These are phyloP conservation scores for Heteromormyrus szaboi DNA, from an alignment of 2,797 vertebrate genomes.

Conservation along the genomic window DNA sequence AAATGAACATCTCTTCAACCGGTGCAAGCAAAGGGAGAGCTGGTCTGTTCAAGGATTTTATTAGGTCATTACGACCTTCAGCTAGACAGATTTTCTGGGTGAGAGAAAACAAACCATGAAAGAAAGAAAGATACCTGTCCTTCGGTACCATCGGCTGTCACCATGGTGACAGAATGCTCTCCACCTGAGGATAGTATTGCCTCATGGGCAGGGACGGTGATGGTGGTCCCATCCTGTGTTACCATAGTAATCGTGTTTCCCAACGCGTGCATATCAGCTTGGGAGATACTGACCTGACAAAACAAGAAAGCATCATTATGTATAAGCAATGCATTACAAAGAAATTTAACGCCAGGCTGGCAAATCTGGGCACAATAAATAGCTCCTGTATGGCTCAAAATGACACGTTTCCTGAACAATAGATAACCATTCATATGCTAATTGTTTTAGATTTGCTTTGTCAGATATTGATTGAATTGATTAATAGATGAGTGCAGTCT, in stretches of 20 bases:
- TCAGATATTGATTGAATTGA: neutral
- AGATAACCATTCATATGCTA: neutral
- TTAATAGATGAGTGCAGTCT: neutral
- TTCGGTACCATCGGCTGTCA: conserved; percentile 83
- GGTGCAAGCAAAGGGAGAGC: neutral
- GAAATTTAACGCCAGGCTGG: neutral
- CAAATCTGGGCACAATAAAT: neutral
- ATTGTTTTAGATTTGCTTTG: neutral
- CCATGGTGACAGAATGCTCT: conserved; percentile 87
- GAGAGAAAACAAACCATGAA: neutral
- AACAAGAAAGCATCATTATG: neutral
- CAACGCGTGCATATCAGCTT: conserved; percentile 88
- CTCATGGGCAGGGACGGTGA: conserved; percentile 90
- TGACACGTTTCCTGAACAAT: neutral
- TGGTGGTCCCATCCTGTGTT: conserved; percentile 94
- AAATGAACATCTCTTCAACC: neutral
- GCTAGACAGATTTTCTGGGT: neutral
- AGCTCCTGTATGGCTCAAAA: neutral
- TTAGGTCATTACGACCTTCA: neutral
- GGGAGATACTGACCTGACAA: conserved; percentile 85
- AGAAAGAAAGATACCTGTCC: conserved; percentile 72
- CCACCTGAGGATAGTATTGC: conserved; percentile 80
- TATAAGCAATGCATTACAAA: neutral
- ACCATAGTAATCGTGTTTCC: conserved; percentile 97
- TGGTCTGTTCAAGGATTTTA: neutral